Base-by-base conservation (phyloP, 2,888 invertebrate species). In the Cheilosia impressa region DNA sequence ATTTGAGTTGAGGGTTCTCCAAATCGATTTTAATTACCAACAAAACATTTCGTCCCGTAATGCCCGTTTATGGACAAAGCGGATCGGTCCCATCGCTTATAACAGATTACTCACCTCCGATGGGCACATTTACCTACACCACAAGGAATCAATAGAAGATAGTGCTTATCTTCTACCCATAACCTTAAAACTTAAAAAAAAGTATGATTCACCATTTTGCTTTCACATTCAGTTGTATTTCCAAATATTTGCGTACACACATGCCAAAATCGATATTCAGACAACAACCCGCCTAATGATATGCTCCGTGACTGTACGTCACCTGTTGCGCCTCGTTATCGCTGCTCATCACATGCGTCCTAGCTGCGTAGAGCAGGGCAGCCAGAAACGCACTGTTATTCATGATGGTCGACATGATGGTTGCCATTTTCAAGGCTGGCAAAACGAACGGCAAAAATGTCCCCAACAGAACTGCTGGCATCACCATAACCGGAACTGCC, bases 311-410 rank as follows among this genome's bases (percentile, higher is more conserved):
- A 1, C 38, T 10, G 4, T 85, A 85, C 27, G 66, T 52, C 24
- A 85, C 76, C n/a, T 50, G 85, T 13, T 76, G 76, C 6, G 89
- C 90, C 15, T 91, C 90, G 62, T 90, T 84, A 19, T 85, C 80
- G 41, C 31, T 77, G n/a, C 53, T 85, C 72, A 85, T 72, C 1
- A 81, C 90, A 81, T 91, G 90, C 1, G 90, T 91, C 60, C 91
- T 89, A 2, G 92, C 92, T 1, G 91, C 91, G 80, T 92, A 92
- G 60, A 92, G 89, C 43, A 93, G 87, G 0, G 95, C 95, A 0
- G 95, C 94, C 31, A 93, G 92, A 47, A 96, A 93, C 0, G 95
- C 95, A 93, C 95, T 94, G 88, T 95, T 95, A 90, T 96, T 96
- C 58, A 96, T 91, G 90, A 95, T 93, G 0, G 93, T 93, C 0